These are phyloP conservation scores for Carcharodon carcharias DNA, from an alignment of 2,797 vertebrate genomes.

Conservation along the genomic window DNA sequence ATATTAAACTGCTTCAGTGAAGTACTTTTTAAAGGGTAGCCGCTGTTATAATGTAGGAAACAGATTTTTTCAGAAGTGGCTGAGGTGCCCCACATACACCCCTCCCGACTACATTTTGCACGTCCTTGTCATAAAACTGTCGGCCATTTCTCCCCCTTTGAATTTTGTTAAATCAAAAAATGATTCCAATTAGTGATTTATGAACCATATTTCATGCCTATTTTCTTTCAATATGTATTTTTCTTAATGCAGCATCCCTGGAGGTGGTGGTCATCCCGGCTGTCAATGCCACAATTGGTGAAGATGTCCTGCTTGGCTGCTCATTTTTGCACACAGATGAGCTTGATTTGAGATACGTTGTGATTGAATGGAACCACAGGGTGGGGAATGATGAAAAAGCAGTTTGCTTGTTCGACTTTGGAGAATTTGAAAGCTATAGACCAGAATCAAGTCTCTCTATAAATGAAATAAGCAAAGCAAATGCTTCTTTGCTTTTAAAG, in stretches of 20 bases:
- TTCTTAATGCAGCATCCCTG: not conserved
- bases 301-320: not conserved
- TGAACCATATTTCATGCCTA: not conserved
- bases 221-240: not conserved
- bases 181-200: not conserved
- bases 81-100: conserved; percentile 36
- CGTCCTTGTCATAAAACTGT: not conserved
- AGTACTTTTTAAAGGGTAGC: too few relatives aligned
- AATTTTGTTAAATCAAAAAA: not conserved
- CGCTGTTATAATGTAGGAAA: too few relatives aligned
- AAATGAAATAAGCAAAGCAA: conserved; percentile 22
- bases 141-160: not conserved
- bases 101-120: not conserved
- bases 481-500: conserved; percentile 25
- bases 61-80: conserved; percentile 38
- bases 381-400: not conserved
- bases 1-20: too few relatives aligned
- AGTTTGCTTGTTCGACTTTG: not conserved
- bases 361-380: conserved; percentile 23
- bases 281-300: not conserved
- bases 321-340: not conserved
- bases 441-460: not conserved
- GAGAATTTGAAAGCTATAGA: conserved; percentile 20
- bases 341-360: not conserved
- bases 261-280: not conserved